Base-by-base conservation (phyloP, 1,140 invertebrate genomes). In the Sycobia sp. region DNA sequence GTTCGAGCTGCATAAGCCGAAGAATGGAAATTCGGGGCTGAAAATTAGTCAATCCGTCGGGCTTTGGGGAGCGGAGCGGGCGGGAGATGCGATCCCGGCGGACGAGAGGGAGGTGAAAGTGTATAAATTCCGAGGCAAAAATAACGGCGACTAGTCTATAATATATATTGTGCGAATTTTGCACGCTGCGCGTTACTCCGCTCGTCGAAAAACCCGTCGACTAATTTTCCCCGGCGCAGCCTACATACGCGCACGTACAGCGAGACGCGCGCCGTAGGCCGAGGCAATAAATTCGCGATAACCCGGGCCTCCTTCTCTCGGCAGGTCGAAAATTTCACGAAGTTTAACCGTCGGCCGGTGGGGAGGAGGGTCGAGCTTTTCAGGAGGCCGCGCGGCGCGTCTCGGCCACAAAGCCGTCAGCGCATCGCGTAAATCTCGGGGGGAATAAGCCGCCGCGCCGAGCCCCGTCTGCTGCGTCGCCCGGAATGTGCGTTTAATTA, bases 401-500 rank as follows among this genome's bases (percentile, higher is more conserved):
- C 69, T 49, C 65, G 69, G 71, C 69, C 71, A 76, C 72, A 76
- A 76, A 76, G 69, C 74, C 67, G 69, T 74, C 73, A 73, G 68
- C 71, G 70, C 39, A 38, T 38, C 16, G 34, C 69, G 65, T 75
- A 74, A 75, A 73, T 74, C 71, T 73, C 63, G 39, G 36, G 36
- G 16, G n/a, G n/a, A 7, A 8, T 7, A 51, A 22, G 3, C 23
- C 4, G 27, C 49, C 16, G 32, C 3, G n/a, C 49, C 27, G 22
- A 14, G 53, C 53, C n/a, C n/a, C n/a, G n/a, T n/a, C n/a, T n/a
- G n/a, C n/a, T n/a, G n/a, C n/a, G n/a, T n/a, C n/a, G n/a, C n/a
- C n/a, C n/a, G 41, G 47, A 39, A 60, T 38, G 53, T 47, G 34
- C 46, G 47, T 22, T 53, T 65, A 65, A 65, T 65, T 65, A 39